A percentile compares a stretch with the other conserved stretches of the same genome.
Evolutionary conservation across 2,888 invertebrate genomes (phyloP).

Genomic region (Deroplatys truncata): DNA sequence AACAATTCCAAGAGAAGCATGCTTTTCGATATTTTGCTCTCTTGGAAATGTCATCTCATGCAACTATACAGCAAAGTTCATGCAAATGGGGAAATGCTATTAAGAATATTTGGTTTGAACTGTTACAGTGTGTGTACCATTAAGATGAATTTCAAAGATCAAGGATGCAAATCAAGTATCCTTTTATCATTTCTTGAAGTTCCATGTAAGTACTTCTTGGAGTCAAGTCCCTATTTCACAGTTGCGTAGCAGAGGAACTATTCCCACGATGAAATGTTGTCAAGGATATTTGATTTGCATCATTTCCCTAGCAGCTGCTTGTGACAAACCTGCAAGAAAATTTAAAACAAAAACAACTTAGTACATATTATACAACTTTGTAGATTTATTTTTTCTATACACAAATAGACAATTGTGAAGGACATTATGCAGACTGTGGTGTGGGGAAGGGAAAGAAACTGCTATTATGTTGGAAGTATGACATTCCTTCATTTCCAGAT

Average conservation of each 20-base stretch:
- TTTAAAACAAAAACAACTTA: background rate
- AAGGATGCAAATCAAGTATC: conserved; percentile 26
- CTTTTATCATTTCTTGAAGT: background rate
- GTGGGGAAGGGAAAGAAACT: too few relatives aligned
- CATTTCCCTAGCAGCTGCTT: conserved; percentile 25
- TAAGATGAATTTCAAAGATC: background rate
- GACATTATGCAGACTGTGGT: too few relatives aligned
- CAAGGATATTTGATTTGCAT: conserved; percentile 30
- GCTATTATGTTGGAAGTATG: too few relatives aligned
- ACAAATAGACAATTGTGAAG: too few relatives aligned
- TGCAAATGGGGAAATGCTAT: background rate
- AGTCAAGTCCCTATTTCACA: conserved; percentile 1
- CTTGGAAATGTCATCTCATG: background rate
- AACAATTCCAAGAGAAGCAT: background rate
- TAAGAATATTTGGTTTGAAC: background rate
- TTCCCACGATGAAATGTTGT: conserved; percentile 20
- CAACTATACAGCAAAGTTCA: background rate
- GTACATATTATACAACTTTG: background rate
- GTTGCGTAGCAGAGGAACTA: background rate
- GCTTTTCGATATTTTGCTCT: too few relatives aligned
- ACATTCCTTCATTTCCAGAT: too few relatives aligned
- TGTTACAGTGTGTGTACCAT: background rate
- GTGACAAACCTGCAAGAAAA: conserved; percentile 18
- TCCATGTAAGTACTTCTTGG: background rate
- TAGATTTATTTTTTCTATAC: too few relatives aligned